Conservation (phyloP, 2,113 vertebrate species). For the Actinemys pallida region DNA sequence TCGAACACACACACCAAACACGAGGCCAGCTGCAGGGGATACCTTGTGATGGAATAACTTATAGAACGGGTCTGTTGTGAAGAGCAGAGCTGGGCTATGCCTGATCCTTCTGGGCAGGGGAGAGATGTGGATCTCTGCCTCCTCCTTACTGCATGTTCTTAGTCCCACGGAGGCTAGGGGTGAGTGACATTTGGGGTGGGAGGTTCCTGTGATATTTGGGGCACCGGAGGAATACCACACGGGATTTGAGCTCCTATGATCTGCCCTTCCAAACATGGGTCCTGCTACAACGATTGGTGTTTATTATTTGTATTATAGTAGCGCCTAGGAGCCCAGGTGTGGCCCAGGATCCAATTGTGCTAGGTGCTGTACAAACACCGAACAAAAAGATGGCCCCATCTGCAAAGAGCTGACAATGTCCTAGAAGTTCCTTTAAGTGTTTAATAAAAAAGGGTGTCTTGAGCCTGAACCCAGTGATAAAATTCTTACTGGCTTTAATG, state of each 20-base stretch:
- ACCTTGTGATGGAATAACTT: rapidly evolving
- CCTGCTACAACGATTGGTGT: background rate
- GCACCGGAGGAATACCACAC: background rate
- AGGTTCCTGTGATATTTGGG: no score
- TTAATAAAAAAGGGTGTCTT: background rate
- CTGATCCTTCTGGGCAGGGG: background rate
- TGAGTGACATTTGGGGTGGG: background rate
- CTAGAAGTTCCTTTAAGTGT: background rate
- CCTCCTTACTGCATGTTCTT: background rate
- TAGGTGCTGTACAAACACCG: background rate
- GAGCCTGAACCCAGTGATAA: background rate
- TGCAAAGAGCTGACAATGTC: background rate
- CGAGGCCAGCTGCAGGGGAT: constrained; percentile 50
- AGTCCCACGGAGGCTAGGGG: rapidly evolving
- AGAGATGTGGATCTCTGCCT: rapidly evolving
- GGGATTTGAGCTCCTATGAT: background rate
- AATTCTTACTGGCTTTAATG: background rate
- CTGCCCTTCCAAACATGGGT: background rate
- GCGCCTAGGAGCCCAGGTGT: background rate
- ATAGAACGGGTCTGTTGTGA: background rate
- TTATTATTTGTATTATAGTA: background rate
- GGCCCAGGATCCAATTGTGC: background rate
- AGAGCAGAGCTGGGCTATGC: background rate
- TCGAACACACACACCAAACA: background rate
- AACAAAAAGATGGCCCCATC: background rate